phyloP scores from a whole-genome alignment of 2,113 vertebrate genomes.

The Equus przewalskii region DNA sequence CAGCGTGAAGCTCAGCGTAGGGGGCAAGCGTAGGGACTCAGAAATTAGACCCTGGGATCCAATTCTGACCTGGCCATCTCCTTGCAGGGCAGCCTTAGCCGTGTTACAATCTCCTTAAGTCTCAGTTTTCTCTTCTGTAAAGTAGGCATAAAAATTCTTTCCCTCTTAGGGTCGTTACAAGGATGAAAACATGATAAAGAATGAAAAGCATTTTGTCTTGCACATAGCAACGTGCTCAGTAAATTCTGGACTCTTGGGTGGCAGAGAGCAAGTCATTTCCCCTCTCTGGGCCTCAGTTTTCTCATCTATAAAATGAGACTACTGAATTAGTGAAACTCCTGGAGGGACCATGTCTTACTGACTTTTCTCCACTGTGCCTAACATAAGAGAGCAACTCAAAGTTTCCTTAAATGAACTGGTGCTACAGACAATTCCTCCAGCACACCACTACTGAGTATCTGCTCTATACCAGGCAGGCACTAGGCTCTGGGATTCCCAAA shows the following conservation, averaged over 20 bases:
- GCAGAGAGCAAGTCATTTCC: not conserved
- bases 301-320: slow-evolving; percentile 32
- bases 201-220: not conserved
- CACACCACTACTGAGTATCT: not conserved
- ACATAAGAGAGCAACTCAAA: not conserved
- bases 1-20: not conserved
- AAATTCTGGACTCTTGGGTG: not conserved
- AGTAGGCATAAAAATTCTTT: not conserved
- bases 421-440: not conserved
- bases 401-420: not conserved
- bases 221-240: not conserved
- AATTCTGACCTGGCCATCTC: not conserved
- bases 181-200: slow-evolving; percentile 9
- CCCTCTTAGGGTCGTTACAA: not conserved
- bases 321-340: not conserved
- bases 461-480: not conserved
- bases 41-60: not conserved
- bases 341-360: not conserved
- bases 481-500: not conserved
- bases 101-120: not conserved
- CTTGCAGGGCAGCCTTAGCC: not conserved
- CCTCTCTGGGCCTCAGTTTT: slow-evolving; percentile 37
- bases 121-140: slow-evolving; percentile 1
- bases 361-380: not conserved
- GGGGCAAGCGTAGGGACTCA: not conserved